phyloP scores from a whole-genome alignment of 2,888 invertebrate genomes.

The Drosophila paranaensis region DNA sequence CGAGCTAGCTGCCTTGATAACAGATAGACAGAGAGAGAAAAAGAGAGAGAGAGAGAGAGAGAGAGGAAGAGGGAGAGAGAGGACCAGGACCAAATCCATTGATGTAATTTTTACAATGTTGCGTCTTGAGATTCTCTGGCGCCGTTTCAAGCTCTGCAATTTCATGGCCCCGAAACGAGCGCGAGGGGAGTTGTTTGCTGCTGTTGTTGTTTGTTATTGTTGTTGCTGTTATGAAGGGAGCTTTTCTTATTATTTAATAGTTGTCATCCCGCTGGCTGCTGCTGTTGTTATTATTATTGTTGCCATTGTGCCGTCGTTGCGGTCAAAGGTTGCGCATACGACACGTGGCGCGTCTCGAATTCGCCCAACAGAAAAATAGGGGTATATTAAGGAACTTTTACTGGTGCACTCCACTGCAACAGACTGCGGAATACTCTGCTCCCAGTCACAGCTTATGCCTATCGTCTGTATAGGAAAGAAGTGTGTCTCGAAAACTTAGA shows the following conservation, averaged over 20 bases:
- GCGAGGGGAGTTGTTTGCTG: conserved; percentile 60
- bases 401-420: not conserved
- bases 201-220: conserved; percentile 16
- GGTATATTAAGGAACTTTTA: not conserved
- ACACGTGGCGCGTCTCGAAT: conserved; percentile 70
- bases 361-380: conserved; percentile 16
- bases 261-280: conserved; percentile 23
- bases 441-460: not conserved
- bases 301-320: conserved; percentile 45
- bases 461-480: not conserved
- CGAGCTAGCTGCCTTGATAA: conserved; percentile 60
- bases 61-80: conserved; percentile 22
- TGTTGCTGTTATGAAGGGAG: conserved; percentile 36
- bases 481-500: not conserved
- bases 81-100: conserved; percentile 59
- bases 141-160: conserved; percentile 49
- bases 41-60: conserved; percentile 8
- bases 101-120: conserved; percentile 74
- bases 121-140: conserved; percentile 57
- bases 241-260: conserved; percentile 62
- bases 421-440: not conserved
- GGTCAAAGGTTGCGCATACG: conserved; percentile 74
- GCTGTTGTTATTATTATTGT: conserved; percentile 30
- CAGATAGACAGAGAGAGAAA: conserved; percentile 23
- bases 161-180: conserved; percentile 51